Base-by-base conservation (phyloP, 2,888 invertebrate genomes). In the Orchestes rusci region DNA sequence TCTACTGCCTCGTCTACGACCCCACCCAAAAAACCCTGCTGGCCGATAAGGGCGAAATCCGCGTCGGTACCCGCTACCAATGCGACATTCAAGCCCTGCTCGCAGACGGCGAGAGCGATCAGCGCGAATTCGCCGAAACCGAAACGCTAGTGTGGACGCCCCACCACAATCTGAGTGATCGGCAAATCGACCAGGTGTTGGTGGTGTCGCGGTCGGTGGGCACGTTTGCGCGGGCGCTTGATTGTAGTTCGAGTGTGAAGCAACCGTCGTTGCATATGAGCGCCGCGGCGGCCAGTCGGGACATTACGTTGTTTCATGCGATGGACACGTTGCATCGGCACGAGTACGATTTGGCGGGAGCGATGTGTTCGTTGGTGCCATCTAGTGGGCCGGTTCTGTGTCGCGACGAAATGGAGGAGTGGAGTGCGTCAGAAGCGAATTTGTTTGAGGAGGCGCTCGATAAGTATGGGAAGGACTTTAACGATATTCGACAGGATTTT, bases 351-450 rank as follows among this genome's bases (percentile, higher is more conserved):
- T 78, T 96, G 67, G 87, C 93, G 56, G 78, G 83, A 61, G 90
- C 95, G 46, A 82, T 94, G 69, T 85, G 90, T 60, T 90, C 92
- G 43, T 76, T 97, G 61, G 94, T 96, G 65, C 95, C 96, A 45
- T 84, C 86, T 55, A 90, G 90, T 56, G 95, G 96, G 12, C 97
- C 97, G 16, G 91, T 96, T 59, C 78, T 97, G 56, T 93, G 93
- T 71, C 80, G 96, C 56, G 99, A 99, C 74, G 97, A 99, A 75
- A 94, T 99, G 88, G 99, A 99, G 73, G 97, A 99, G 72, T 99
- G 99, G 99, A 95, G 96, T 58, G 95, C 97, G 31, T 91, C 94
- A 8, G 99, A 99, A 70, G 96, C 97, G 40, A 96, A 95, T 73
- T 79, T 99, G 45, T 99, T 99, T 70, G 99, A 99, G 72, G 99